Evolutionary conservation across 2,797 vertebrate genomes (phyloP).

Genomic region (Phoxinus dragarum): DNA sequence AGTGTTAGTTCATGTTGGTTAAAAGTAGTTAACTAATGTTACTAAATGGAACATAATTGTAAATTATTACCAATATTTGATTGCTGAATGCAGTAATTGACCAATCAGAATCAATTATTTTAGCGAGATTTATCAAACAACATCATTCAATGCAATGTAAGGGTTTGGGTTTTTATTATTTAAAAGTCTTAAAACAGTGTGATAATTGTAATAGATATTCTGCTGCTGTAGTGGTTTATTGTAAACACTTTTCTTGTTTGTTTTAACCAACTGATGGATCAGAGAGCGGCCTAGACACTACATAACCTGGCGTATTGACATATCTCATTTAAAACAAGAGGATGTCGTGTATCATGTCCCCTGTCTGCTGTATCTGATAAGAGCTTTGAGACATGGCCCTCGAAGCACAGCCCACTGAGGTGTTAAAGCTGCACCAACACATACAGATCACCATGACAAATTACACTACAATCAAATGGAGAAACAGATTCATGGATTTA

Average conservation of each 20-base stretch:
- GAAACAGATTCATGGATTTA: background rate
- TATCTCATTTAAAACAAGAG: slow-evolving; percentile 7
- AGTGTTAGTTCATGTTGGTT: background rate
- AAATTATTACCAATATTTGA: background rate
- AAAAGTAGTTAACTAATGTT: background rate
- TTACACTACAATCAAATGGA: background rate
- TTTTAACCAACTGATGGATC: background rate
- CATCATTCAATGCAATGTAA: too few relatives aligned
- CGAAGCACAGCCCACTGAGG: slow-evolving; percentile 24
- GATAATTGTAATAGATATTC: background rate
- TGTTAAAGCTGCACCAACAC: slow-evolving; percentile 22
- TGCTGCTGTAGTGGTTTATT: background rate
- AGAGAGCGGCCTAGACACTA: background rate
- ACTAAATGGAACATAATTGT: background rate
- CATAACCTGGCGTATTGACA: background rate
- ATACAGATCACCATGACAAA: slow-evolving; percentile 11
- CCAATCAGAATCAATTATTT: background rate
- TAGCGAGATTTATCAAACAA: background rate
- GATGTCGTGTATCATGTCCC: background rate
- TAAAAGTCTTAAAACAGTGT: background rate
- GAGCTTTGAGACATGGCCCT: slow-evolving; percentile 8
- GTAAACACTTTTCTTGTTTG: background rate
- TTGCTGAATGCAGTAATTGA: background rate
- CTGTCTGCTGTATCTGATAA: slow-evolving; percentile 6
- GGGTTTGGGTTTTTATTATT: background rate